phyloP scores from a whole-genome alignment of 2,113 vertebrate genomes.

The Leptobrachium leishanense region DNA sequence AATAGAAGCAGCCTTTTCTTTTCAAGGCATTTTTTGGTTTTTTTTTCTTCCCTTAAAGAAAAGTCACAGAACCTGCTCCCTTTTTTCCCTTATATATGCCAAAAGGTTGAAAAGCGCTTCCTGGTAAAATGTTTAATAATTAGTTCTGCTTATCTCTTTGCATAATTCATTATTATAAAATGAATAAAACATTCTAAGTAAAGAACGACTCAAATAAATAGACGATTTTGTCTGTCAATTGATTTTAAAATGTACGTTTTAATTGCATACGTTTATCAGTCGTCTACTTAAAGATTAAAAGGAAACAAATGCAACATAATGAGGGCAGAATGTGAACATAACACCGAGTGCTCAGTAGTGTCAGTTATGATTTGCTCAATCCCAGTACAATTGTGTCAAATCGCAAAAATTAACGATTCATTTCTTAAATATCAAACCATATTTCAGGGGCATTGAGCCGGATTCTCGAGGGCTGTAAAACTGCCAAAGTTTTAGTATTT shows the following conservation, averaged over 20 bases:
- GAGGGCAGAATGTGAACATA: no score
- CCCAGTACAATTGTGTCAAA: no score
- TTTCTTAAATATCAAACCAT: no score
- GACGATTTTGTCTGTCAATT: slow-evolving; percentile 5
- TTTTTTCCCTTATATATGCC: slow-evolving; percentile 6
- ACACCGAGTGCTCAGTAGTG: no score
- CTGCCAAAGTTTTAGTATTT: no score
- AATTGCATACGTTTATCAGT: slow-evolving; percentile 1
- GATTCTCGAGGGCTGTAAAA: no score
- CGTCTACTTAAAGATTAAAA: no score
- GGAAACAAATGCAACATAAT: no score
- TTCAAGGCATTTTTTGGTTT: slow-evolving; percentile 15
- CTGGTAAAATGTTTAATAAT: slow-evolving; percentile 15
- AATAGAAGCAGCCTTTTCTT: slow-evolving; percentile 12
- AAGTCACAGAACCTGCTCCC: not conserved
- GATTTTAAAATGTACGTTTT: not conserved
- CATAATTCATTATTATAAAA: slow-evolving; percentile 28
- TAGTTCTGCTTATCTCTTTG: not conserved
- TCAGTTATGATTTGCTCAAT: no score
- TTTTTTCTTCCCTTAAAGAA: slow-evolving; percentile 15
- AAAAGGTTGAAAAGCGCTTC: slow-evolving; percentile 11
- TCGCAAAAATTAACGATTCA: no score
- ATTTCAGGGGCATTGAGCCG: no score
- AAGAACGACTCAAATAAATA: not conserved
- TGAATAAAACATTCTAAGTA: slow-evolving; percentile 30